Evolutionary conservation across 1,140 invertebrate species (phyloP), one percentile per base, ranked within the genome.

Genomic region (Leptestheria dahalacensis): DNA sequence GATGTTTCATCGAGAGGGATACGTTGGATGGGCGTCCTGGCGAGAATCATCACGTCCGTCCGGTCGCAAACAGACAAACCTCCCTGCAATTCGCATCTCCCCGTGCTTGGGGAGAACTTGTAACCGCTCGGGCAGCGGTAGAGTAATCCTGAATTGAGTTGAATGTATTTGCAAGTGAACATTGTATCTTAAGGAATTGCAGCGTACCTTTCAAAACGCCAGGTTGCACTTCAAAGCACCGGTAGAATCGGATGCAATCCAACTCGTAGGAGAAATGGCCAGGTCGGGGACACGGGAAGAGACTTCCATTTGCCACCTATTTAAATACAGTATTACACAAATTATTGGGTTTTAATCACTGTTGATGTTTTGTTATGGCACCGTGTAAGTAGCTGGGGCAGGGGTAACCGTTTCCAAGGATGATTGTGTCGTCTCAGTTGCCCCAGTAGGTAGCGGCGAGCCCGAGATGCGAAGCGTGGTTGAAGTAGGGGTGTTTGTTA

Each of bases 81-180:
- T 15, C 4, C 26, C 18, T 29, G 53, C 25, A 41, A 50, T 71
- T 88, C 85, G 65, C 88, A 91, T 66, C 82, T 77, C 68, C 81
- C 77, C 61, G 84, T 87, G 1, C 83, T 78, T 46, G 81, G 78
- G 82, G 85, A 88, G 66, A 82, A 91, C 0, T 80, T 75, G 64
- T 81, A 87, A 10, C 80, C 79, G 68, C 79, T 70, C 1, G 87
- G 86, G 72, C 88, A 90, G 66, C 82, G 81, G 68, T 82, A 83
- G 9, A 89, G 70, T 60, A 79, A 80, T 10, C 84, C 71, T 72
- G 64, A 12, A 12, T 24, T 25, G 47, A 25, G 1, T 47, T 29
- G 2, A 54, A 54, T 54, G 21, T 10, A 6, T 25, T 52, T 21
- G 23, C 41, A 41, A 25, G 25, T 46, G 28, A 41, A 58, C n/a